Evolutionary conservation across 2,888 invertebrate species (phyloP).

Genomic region (Lithodes maja): DNA sequence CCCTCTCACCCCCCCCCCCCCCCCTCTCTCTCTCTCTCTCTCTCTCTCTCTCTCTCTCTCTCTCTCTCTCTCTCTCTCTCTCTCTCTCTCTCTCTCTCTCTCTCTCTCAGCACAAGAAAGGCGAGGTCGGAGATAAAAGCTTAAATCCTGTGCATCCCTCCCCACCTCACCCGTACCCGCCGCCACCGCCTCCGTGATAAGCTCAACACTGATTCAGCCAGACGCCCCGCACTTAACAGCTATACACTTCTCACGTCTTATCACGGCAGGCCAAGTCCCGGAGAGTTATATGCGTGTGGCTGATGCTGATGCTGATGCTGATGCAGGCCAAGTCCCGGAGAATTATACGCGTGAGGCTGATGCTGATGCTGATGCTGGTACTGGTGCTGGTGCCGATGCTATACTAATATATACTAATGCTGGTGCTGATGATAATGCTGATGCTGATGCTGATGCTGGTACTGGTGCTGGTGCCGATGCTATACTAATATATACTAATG

Average conservation of each 20-base stretch:
- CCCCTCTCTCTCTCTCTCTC: background rate
- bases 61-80: background rate
- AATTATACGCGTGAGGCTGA: no score
- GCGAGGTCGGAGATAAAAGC: conserved; percentile 20
- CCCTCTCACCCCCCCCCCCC: background rate
- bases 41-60: background rate
- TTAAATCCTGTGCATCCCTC: background rate
- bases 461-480: no score
- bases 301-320: background rate
- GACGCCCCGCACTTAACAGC: background rate
- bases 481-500: no score
- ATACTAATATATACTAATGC: no score
- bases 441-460: no score
- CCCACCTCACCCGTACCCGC: background rate
- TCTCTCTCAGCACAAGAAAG: background rate
- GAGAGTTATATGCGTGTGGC: background rate
- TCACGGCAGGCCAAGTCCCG: background rate
- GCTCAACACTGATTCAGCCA: conserved; percentile 1
- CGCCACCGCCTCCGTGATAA: background rate
- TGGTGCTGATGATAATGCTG: no score
- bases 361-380: no score
- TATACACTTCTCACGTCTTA: background rate
- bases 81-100: background rate
- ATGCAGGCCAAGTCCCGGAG: no score
- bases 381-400: no score